A percentile compares a stretch with the other conserved stretches of the same genome.
Evolutionary conservation across 53 echinoderm and acorn worm genomes (phyloP).

Genomic region (Henricia sp.): DNA sequence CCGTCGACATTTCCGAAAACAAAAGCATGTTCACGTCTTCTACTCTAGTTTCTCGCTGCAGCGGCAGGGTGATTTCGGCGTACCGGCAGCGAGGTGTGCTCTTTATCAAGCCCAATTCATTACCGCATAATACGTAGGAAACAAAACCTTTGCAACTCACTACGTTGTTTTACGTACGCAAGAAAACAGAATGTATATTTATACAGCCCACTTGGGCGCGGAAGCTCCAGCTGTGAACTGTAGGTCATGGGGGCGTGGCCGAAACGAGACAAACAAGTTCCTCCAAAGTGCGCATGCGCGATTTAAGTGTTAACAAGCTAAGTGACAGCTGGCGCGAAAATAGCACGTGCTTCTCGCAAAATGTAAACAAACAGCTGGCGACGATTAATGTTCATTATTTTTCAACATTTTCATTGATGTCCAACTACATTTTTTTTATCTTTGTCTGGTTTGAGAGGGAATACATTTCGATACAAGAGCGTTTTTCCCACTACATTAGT

Average conservation of each 20-base stretch:
- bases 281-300: conserved; percentile 37
- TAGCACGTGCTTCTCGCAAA: conserved; percentile 45
- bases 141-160: not conserved
- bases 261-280: conserved; percentile 45
- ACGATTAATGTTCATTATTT: not conserved
- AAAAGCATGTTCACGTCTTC: conserved; percentile 38
- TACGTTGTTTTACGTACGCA: not conserved
- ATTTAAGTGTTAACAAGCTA: conserved; percentile 46
- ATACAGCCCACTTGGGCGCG: conserved; percentile 40
- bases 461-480: too few relatives aligned
- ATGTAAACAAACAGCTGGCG: conserved; percentile 38
- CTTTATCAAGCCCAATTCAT: conserved; percentile 33
- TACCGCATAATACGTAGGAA: not conserved
- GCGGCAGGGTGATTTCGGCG: too few relatives aligned
- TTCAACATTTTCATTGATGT: too few relatives aligned
- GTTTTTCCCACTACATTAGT: too few relatives aligned
- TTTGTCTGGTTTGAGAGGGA: too few relatives aligned
- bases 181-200: not conserved
- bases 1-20: not conserved
- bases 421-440: too few relatives aligned
- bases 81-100: not conserved
- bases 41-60: too few relatives aligned
- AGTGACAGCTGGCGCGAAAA: conserved; percentile 24
- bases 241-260: conserved; percentile 57
- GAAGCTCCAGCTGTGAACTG: conserved; percentile 56